These are phyloP conservation scores for Moxostoma hubbsi DNA, from an alignment of 2,797 vertebrate genomes.

Conservation along the genomic window DNA sequence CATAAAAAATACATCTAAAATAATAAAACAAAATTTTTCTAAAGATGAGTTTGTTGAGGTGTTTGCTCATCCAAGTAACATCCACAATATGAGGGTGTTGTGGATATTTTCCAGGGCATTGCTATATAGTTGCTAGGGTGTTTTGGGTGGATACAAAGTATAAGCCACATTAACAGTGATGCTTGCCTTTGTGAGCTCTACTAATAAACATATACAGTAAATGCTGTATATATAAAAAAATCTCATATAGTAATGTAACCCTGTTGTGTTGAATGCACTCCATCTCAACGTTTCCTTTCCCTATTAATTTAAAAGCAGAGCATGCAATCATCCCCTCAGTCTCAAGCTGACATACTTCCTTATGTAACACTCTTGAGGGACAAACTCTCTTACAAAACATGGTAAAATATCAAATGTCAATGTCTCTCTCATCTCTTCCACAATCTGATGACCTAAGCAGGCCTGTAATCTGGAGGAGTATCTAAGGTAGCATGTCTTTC, in stretches of 20 bases:
- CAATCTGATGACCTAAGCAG: background rate
- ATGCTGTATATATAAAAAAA: too few species aligned
- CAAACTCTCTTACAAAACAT: background rate
- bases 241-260: background rate
- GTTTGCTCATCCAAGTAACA: too few species aligned
- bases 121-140: too few species aligned
- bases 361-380: conserved; percentile 11
- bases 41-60: too few species aligned
- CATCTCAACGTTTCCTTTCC: too few species aligned
- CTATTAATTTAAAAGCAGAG: too few species aligned
- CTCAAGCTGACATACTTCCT: conserved; percentile 9
- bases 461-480: background rate
- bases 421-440: background rate
- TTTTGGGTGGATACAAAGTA: too few species aligned
- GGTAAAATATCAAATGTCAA: conserved; percentile 6
- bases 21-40: background rate
- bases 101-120: too few species aligned
- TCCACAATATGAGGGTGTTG: too few species aligned
- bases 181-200: too few species aligned
- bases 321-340: background rate
- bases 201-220: too few species aligned
- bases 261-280: background rate
- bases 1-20: background rate
- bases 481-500: background rate
- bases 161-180: too few species aligned